These are phyloP conservation scores for Drosophila ogumai DNA, from an alignment of 1,140 invertebrate species.

Conservation along the genomic window DNA sequence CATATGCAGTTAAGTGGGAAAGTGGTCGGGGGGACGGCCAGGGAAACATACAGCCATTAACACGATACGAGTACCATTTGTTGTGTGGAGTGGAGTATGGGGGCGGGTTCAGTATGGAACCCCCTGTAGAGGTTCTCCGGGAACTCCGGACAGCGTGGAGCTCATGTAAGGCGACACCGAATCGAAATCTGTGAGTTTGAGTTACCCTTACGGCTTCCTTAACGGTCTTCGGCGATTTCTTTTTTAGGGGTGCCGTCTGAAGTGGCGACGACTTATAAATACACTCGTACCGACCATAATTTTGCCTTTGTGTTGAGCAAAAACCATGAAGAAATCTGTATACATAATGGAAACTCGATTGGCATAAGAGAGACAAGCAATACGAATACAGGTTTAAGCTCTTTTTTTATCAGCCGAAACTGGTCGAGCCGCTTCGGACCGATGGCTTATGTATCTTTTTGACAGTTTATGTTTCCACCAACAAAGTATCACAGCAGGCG, in stretches of 20 bases:
- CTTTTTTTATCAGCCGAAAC: conserved; percentile 50
- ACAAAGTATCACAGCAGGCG: conserved; percentile 30
- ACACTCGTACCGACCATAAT: conserved; percentile 16
- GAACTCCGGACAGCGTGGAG: conserved; percentile 27
- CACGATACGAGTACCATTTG: conserved; percentile 14
- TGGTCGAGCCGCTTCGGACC: conserved; percentile 56
- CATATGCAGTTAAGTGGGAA: conserved; percentile 40
- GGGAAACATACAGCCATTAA: conserved; percentile 19
- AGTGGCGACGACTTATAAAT: conserved; percentile 36
- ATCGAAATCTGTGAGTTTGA: conserved; percentile 25
- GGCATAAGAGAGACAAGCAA: conserved; percentile 50
- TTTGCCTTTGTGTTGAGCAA: conserved; percentile 41
- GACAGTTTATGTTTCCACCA: conserved; percentile 45
- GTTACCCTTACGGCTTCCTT: conserved; percentile 36
- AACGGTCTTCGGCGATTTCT: conserved; percentile 31
- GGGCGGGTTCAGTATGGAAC: conserved; percentile 17
- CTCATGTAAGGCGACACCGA: conserved; percentile 38
- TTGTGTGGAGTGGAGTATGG: conserved; percentile 15
- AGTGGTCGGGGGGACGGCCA: conserved; percentile 1
- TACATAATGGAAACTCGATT: conserved; percentile 56
- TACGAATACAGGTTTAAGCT: conserved; percentile 58
- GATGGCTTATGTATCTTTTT: conserved; percentile 51
- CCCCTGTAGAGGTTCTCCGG: conserved; percentile 31
- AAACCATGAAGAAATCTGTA: conserved; percentile 54
- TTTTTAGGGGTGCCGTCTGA: conserved; percentile 36